Evolutionary conservation across 2,113 vertebrate species (phyloP).

Genomic region (Myrmecobius fasciatus): DNA sequence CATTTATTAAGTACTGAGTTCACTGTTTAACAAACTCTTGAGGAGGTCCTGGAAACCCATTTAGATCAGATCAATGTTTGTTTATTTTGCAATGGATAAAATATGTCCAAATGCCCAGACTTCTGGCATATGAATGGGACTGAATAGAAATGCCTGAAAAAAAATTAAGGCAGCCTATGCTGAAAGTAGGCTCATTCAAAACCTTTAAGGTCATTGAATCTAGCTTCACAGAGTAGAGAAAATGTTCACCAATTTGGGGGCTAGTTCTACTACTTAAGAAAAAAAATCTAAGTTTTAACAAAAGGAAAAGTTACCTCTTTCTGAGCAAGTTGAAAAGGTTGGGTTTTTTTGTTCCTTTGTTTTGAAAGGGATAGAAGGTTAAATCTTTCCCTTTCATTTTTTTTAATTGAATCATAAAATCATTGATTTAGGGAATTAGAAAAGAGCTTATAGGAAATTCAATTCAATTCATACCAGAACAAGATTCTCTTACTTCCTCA

Average conservation of each 20-base stretch:
- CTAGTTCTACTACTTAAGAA: conserved; percentile 33
- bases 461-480: neutral
- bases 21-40: neutral
- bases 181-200: conserved; percentile 23
- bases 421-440: neutral
- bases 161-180: neutral
- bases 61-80: conserved; percentile 10
- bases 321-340: neutral
- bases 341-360: neutral
- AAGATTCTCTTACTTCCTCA: neutral
- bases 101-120: neutral
- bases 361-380: neutral
- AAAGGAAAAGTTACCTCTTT: neutral
- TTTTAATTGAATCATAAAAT: neutral
- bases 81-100: conserved; percentile 52
- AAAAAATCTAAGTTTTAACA: neutral
- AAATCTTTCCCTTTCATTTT: neutral
- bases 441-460: neutral
- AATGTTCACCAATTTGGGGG: neutral
- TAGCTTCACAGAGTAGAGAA: neutral
- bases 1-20: neutral
- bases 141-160: conserved; percentile 32
- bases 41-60: conserved; percentile 27
- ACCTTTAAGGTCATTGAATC: conserved; percentile 40
- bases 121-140: conserved; percentile 6